phyloP scores from a whole-genome alignment of 53 echinoderm and acorn worm species.

The Temnopleurus reevesii region DNA sequence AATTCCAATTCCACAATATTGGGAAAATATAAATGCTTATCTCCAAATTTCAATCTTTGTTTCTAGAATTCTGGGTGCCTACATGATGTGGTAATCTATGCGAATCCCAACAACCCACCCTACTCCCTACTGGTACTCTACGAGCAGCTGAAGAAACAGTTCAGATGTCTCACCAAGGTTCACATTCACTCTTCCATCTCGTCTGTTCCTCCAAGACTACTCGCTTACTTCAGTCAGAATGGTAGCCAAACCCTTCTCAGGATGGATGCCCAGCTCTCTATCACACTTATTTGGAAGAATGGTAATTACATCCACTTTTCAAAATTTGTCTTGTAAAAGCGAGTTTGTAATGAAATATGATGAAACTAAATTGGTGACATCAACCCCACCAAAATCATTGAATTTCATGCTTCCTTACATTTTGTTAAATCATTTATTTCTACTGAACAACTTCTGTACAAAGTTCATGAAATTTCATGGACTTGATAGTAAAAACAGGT shows the following conservation, averaged over 20 bases:
- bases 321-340: background rate
- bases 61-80: conserved; percentile 60
- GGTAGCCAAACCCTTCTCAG: conserved; percentile 56
- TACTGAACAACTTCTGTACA: too few species aligned
- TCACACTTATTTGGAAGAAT: conserved; percentile 96
- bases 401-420: too few species aligned
- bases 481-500: too few species aligned
- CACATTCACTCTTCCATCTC: conserved; percentile 88
- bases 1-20: too few species aligned
- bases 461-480: too few species aligned
- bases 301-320: too few species aligned
- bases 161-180: conserved; percentile 67
- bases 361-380: too few species aligned
- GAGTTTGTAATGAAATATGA: too few species aligned
- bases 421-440: too few species aligned
- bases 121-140: conserved; percentile 76
- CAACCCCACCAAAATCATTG: too few species aligned
- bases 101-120: conserved; percentile 84
- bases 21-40: too few species aligned
- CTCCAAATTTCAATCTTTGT: too few species aligned
- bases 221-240: conserved; percentile 68
- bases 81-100: conserved; percentile 90
- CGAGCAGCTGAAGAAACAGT: conserved; percentile 72
- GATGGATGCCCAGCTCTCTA: conserved; percentile 70
- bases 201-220: conserved; percentile 62